Evolutionary conservation across 2,888 invertebrate genomes (phyloP).

Genomic region (Nezara viridula): DNA sequence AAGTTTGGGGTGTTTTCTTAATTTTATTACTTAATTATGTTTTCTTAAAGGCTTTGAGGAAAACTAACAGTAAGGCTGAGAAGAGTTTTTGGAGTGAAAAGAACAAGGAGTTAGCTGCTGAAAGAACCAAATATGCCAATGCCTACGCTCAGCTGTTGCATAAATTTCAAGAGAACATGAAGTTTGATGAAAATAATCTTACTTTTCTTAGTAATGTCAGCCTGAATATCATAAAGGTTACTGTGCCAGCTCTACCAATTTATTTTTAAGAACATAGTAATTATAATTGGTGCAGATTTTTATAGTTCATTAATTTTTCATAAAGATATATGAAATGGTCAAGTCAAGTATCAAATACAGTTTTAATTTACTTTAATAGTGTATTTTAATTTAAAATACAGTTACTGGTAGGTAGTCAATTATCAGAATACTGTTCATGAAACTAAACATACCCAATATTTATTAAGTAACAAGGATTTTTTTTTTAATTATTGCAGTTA

Average conservation of each 20-base stretch:
- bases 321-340: no score
- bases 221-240: not conserved
- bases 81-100: not conserved
- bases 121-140: not conserved
- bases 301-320: no score
- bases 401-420: no score
- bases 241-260: not conserved
- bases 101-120: not conserved
- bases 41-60: not conserved
- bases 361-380: no score
- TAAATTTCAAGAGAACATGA: slow-evolving; percentile 38
- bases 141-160: not conserved
- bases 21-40: not conserved
- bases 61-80: not conserved
- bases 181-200: slow-evolving; percentile 2
- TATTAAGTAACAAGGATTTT: no score
- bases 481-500: no score
- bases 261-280: not conserved
- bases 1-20: not conserved
- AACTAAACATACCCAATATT: no score
- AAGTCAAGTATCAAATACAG: no score
- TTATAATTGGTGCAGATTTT: no score
- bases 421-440: no score
- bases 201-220: slow-evolving; percentile 9
- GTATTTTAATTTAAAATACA: no score